A percentile compares a stretch with the other conserved stretches of the same genome.
Evolutionary conservation across 1,140 invertebrate species (phyloP).

Genomic region (Cataglyphis hispanica): DNA sequence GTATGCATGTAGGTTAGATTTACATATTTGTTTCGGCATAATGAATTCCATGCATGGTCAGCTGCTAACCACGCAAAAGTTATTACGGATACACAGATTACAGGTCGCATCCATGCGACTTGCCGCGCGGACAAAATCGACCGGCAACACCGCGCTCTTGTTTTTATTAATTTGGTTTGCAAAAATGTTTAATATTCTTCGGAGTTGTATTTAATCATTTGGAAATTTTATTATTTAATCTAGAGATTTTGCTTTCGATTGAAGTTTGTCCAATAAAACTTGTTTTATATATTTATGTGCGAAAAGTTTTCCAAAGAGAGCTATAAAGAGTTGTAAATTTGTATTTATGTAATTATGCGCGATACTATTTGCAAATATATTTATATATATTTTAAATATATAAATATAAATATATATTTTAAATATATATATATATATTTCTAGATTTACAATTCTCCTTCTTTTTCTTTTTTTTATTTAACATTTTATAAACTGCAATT

Average conservation of each 20-base stretch:
- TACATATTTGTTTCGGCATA: constrained; percentile 77
- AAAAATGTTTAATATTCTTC: constrained; percentile 61
- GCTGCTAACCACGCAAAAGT: constrained; percentile 77
- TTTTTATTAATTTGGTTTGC: constrained; percentile 64
- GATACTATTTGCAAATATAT: neutral
- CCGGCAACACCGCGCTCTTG: constrained; percentile 48
- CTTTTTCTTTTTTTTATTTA: neutral
- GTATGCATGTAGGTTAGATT: constrained; percentile 63
- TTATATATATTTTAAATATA: constrained; percentile 23
- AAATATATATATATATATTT: too few species aligned
- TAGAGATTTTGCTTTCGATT: constrained; percentile 31
- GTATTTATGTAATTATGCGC: neutral
- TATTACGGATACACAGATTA: constrained; percentile 77
- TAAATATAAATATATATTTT: neutral
- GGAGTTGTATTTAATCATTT: constrained; percentile 54
- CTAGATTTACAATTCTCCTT: neutral
- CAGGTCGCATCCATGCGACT: constrained; percentile 67
- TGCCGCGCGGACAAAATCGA: constrained; percentile 65
- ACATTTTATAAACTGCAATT: constrained; percentile 26
- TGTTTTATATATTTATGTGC: neutral
- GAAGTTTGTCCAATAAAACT: constrained; percentile 50
- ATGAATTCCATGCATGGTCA: constrained; percentile 77
- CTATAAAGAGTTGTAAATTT: constrained; percentile 4
- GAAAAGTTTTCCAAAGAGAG: neutral
- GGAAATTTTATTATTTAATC: constrained; percentile 63